Conservation (phyloP, 1,140 invertebrate species). For the Cotesia glomerata region DNA sequence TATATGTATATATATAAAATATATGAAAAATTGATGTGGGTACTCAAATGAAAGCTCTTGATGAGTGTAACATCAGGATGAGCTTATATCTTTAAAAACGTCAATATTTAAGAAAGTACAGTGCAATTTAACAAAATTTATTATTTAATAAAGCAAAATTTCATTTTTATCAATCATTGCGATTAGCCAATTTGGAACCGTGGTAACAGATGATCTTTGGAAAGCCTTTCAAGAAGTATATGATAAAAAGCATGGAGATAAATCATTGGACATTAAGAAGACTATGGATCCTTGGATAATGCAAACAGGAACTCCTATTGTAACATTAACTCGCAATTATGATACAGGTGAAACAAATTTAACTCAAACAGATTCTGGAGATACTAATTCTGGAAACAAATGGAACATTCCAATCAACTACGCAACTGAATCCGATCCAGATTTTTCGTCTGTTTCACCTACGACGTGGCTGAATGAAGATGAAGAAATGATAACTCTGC, state of each 20-base stretch:
- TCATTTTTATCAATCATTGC: neutral
- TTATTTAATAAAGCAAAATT: too few species aligned
- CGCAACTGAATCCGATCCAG: constrained; percentile 4
- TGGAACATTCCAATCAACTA: constrained; percentile 4
- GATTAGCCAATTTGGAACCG: constrained; percentile 68
- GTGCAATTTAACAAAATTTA: too few species aligned
- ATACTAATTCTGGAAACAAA: neutral
- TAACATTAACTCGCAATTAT: constrained; percentile 53
- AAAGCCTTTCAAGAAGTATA: constrained; percentile 67
- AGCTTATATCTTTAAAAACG: too few species aligned
- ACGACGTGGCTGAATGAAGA: neutral
- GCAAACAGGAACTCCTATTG: constrained; percentile 66
- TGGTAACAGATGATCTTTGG: constrained; percentile 86
- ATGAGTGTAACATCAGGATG: too few species aligned
- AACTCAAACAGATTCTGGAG: neutral
- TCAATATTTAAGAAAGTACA: too few species aligned
- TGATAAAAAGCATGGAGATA: constrained; percentile 53
- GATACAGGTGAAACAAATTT: neutral
- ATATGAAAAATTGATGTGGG: too few species aligned
- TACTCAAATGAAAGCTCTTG: too few species aligned
- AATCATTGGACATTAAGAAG: constrained; percentile 51
- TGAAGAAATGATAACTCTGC: neutral
- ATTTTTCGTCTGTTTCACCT: neutral
- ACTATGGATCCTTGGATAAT: constrained; percentile 70
- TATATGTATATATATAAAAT: too few species aligned